Evolutionary conservation across 2,888 invertebrate genomes (phyloP), one percentile per base, ranked within the genome.

Genomic region (Leucozona laternaria): DNA sequence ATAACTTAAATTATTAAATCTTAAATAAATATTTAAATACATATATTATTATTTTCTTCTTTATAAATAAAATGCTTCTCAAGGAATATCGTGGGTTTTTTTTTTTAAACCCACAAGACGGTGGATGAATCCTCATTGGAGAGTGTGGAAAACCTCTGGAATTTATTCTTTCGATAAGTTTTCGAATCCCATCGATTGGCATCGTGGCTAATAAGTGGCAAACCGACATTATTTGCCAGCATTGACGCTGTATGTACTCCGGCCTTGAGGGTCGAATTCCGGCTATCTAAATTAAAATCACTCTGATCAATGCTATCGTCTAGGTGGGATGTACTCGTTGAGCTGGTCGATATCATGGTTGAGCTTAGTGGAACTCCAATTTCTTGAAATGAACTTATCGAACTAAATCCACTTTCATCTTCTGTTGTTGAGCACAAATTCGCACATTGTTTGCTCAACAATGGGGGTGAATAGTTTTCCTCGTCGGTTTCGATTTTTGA

Each of bases 321-420:
- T 37, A 71, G 55, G 66, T 86, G 88, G 3, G 88, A 88, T 60
- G 88, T 79, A 50, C 68, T 79, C 37, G 73, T 71, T 10, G 88
- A 85, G 45, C 76, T 80, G n/a, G n/a, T n/a, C 25, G 73, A 77
- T 13, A 91, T 88, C 79, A 91, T 66, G 0, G 92, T 91, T 5
- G 92, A 91, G 73, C 89, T 90, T 1, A 91, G 70, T 3, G 96
- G 96, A 89, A 96, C 93, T 13, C 96, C 96, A 60, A 96, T 95
- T 90, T 97, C 97, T 92, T 97, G 96, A 91, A 96, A 97, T 8
- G 97, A 97, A 91, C 95, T 96, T 94, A 97, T 96, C 10, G 97
- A 97, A 15, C 96, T 96, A 92, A 97, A 97, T 34, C 97, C 97
- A 90, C 97, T 97, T 92, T 97, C 97, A 89, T 97, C 96, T 91